These are phyloP conservation scores for Neocloeon triangulifer DNA, from an alignment of 1,140 invertebrate species.

Conservation along the genomic window DNA sequence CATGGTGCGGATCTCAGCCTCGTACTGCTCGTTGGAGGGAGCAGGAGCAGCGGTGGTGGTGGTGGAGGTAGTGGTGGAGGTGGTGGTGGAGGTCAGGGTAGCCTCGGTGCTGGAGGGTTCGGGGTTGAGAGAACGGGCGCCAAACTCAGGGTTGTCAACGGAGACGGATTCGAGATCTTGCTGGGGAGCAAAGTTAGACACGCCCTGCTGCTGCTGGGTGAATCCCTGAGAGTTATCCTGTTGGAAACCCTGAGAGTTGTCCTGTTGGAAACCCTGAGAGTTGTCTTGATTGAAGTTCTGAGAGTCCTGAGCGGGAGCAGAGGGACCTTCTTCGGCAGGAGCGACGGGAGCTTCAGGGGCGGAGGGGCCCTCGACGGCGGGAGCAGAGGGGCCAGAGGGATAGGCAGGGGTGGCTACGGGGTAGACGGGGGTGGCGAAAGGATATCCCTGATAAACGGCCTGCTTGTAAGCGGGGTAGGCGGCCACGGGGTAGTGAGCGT, in stretches of 20 bases:
- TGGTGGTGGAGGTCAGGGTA: constrained; percentile 5
- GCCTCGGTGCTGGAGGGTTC: constrained; percentile 4
- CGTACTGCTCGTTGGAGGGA: constrained; percentile 2
- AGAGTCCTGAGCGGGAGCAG: neutral
- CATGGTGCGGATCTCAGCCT: too few relatives aligned
- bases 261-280: constrained; percentile 7
- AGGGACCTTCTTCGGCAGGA: neutral
- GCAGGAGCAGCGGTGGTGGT: constrained; percentile 1
- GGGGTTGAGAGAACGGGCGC: constrained; percentile 4
- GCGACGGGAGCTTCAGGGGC: neutral
- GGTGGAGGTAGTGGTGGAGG: constrained; percentile 4
- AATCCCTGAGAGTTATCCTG: constrained; percentile 4
- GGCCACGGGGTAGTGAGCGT: constrained; percentile 7
- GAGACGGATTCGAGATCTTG: constrained; percentile 6
- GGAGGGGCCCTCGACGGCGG: neutral
- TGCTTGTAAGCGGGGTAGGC: neutral
- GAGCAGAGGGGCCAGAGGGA: constrained; percentile 4
- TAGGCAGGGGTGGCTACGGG: constrained; percentile 7
- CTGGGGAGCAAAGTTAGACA: too few relatives aligned
- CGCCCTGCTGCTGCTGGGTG: constrained; percentile 4
- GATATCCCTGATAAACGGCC: neutral
- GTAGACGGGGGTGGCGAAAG: constrained; percentile 5
- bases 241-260: constrained; percentile 2
- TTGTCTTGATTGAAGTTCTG: constrained; percentile 7
- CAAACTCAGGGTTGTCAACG: constrained; percentile 3